Percentiles rank a stretch among this genome's conserved stretches.
Evolutionary conservation across 2,797 vertebrate genomes (phyloP).

Genomic region (Channallabes apus): DNA sequence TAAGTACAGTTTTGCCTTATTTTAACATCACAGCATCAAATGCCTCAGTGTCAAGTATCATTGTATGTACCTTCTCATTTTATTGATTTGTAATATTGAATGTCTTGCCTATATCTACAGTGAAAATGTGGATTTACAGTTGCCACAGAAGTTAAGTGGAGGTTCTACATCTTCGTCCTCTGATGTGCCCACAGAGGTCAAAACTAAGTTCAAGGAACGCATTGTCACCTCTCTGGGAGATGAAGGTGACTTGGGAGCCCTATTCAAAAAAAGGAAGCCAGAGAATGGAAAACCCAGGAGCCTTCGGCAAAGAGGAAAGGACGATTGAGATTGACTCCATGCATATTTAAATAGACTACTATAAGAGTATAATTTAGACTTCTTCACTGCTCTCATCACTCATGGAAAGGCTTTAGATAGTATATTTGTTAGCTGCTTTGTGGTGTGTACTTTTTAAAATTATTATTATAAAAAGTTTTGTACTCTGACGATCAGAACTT

Average conservation of each 20-base stretch:
- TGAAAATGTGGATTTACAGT: constrained; percentile 84
- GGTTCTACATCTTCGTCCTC: constrained; percentile 60
- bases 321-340: constrained; percentile 69
- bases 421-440: background rate
- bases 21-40: background rate
- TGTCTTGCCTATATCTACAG: constrained; percentile 63
- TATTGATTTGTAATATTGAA: background rate
- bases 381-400: background rate
- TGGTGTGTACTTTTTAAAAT: background rate
- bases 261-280: constrained; percentile 88
- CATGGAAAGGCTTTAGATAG: background rate
- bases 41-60: background rate
- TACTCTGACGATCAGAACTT: background rate
- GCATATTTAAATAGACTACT: constrained; percentile 8
- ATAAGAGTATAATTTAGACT: background rate
- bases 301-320: constrained; percentile 84
- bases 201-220: constrained; percentile 89
- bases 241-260: constrained; percentile 69
- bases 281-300: constrained; percentile 90
- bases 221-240: constrained; percentile 88
- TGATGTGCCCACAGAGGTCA: constrained; percentile 72
- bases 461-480: no score
- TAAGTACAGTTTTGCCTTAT: constrained; percentile 56
- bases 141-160: constrained; percentile 78
- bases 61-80: background rate